Percentiles rank a stretch among this genome's conserved stretches.
Conservation (phyloP, 2,888 invertebrate species). For the Ophonus ardosiacus region DNA sequence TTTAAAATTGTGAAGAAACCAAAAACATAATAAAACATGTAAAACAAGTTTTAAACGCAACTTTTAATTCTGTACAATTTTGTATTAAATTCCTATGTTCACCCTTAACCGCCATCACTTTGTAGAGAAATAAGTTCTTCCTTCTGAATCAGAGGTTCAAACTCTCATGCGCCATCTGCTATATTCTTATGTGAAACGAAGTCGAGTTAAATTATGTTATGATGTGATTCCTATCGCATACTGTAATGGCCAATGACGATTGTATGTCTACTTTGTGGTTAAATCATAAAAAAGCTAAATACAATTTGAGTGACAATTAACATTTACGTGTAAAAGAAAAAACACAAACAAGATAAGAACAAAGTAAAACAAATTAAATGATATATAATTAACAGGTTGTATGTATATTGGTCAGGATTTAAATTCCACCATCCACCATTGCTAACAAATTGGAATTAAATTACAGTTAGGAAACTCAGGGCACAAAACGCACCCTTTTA, state of each 20-base stretch:
- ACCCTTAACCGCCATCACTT: no score
- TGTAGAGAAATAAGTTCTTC: no score
- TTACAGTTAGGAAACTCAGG: slow-evolving; percentile 15
- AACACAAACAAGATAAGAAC: slow-evolving; percentile 1
- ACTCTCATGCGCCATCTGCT: no score
- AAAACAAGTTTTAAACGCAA: no score
- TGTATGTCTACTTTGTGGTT: background rate
- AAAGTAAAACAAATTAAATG: slow-evolving; percentile 20
- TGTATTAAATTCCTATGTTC: no score
- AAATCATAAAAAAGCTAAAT: background rate
- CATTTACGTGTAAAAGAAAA: background rate
- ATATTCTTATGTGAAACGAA: no score
- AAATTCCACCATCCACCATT: background rate
- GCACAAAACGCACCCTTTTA: slow-evolving; percentile 6
- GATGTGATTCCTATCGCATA: no score
- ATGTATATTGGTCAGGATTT: slow-evolving; percentile 6
- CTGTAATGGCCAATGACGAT: background rate
- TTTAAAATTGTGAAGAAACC: no score
- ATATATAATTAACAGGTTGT: slow-evolving; percentile 13
- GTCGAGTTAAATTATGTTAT: no score
- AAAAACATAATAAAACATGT: no score
- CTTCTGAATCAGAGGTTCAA: no score
- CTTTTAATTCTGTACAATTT: no score
- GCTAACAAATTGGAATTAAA: slow-evolving; percentile 25
- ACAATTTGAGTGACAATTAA: background rate